phyloP scores from a whole-genome alignment of 2,113 vertebrate genomes.

The Balaeniceps rex region DNA sequence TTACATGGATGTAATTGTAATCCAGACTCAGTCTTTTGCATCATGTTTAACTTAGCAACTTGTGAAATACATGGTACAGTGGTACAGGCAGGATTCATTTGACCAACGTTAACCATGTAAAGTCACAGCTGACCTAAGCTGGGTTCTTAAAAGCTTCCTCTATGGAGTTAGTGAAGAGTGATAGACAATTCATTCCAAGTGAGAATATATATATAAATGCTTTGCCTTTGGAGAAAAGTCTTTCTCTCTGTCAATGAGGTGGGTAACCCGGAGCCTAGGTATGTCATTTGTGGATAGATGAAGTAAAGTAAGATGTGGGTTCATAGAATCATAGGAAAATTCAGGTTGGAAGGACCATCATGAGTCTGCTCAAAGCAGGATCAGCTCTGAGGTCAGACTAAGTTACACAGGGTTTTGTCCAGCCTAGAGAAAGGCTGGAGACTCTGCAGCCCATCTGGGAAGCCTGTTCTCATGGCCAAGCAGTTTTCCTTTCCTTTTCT shows the following conservation, averaged over 20 bases:
- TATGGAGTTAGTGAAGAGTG: not conserved
- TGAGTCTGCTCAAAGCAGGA: not conserved
- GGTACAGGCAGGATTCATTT: not conserved
- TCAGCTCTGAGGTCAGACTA: not conserved
- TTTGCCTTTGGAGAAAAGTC: not conserved
- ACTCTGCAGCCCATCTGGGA: not conserved
- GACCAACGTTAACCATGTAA: not conserved
- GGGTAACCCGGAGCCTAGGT: too few species aligned
- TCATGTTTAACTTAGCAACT: not conserved
- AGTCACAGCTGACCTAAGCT: not conserved
- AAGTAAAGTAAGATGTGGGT: not conserved
- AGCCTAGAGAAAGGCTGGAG: not conserved
- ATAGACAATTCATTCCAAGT: not conserved
- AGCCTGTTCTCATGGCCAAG: not conserved
- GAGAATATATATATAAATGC: too few species aligned
- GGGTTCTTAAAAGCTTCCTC: not conserved
- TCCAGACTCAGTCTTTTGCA: not conserved
- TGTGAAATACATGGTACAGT: not conserved
- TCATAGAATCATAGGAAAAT: not conserved
- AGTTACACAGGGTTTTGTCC: not conserved
- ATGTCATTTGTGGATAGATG: not conserved
- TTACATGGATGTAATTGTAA: not conserved
- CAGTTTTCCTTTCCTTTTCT: not conserved
- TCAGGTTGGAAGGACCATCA: not conserved
- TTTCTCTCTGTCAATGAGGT: accelerated